A percentile compares a stretch with the other conserved stretches of the same genome.
phyloP scores from a whole-genome alignment of 2,888 invertebrate genomes.

The Pemphredon lugubris region DNA sequence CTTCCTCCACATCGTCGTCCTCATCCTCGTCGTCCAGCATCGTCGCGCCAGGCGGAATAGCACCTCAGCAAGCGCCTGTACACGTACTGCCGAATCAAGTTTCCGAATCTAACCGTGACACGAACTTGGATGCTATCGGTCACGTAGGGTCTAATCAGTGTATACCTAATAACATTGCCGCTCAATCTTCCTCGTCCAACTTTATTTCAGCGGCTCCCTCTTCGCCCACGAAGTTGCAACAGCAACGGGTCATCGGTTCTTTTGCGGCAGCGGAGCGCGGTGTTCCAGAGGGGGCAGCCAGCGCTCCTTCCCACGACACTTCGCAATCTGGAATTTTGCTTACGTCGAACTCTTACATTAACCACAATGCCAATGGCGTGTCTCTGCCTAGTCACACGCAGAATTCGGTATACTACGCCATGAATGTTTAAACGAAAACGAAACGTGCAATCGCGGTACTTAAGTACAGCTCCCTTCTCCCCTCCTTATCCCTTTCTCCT shows the following conservation, averaged over 20 bases:
- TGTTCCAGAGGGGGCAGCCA: constrained; percentile 89
- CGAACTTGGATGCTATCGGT: not conserved
- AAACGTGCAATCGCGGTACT: too few species aligned
- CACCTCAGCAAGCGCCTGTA: not conserved
- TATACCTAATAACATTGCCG: not conserved
- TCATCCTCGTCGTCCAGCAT: not conserved
- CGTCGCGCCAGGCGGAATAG: not conserved
- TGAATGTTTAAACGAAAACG: constrained; percentile 90
- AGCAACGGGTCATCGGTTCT: constrained; percentile 32
- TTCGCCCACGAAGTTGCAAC: constrained; percentile 77
- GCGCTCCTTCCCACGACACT: constrained; percentile 86
- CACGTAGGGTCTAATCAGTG: not conserved
- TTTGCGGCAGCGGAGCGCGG: constrained; percentile 84
- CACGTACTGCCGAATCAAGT: not conserved
- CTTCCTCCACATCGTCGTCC: constrained; percentile 26
- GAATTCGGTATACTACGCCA: constrained; percentile 87
- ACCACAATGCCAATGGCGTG: constrained; percentile 77
- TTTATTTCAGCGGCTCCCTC: not conserved
- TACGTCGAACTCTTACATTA: constrained; percentile 55
- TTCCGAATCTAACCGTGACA: too few species aligned
- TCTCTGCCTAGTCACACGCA: constrained; percentile 75
- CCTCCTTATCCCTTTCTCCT: too few species aligned
- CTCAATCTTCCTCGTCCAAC: not conserved
- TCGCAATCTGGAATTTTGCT: constrained; percentile 58
- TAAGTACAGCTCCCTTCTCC: too few species aligned